Base-by-base conservation (phyloP, 2,888 invertebrate species). In the Muscina levida region DNA sequence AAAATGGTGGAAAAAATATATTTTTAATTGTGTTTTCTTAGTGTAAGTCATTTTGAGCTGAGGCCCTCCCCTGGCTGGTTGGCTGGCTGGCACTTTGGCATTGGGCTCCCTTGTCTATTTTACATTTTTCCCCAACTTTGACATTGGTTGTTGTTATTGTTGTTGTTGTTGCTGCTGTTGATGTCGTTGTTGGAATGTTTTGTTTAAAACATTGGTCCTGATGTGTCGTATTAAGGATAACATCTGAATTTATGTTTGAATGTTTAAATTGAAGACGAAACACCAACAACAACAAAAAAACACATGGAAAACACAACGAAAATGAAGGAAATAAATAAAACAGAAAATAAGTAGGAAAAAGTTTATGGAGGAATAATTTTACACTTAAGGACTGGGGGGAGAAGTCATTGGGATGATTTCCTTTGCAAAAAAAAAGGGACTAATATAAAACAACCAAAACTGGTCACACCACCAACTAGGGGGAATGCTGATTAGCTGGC, bases 11-110 rank as follows among this genome's bases (percentile, higher is more conserved):
- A 70, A 62, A 72, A 72, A 65, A 81, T 74, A 39, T 67, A 72
- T 68, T 73, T 81, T 72, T 81, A 74, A 72, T 74, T 71, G 74
- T 72, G 59, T 71, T 77, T 71, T 72, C 46, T 77, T 80, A 62
- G 44, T 77, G 71, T 74, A 31, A 46, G 67, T 48, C 56, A 68
- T 72, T 79, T 53, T 46, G 37, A 37, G 46, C 8, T 31, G 8
- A 31, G 42, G 42, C 24, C 13, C n/a, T 67, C 1, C 11, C 2
- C 15, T 22, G 5, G 17, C 6, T 15, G 6, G 10, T 3, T 24
- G 2, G 19, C 42, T 15, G 1, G 17, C 48, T 42, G 24, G 37
- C n/a, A 39, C 56, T 31, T 31, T 31, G 31, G 8, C 31, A 31
- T 31, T 31, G 31, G 3, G n/a, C n/a, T n/a, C n/a, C n/a, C 53